Percentiles rank a stretch among this genome's conserved stretches.
These are phyloP conservation scores for Gymnoscelis rufifasciata DNA, from an alignment of 2,888 invertebrate species.

Conservation along the genomic window DNA sequence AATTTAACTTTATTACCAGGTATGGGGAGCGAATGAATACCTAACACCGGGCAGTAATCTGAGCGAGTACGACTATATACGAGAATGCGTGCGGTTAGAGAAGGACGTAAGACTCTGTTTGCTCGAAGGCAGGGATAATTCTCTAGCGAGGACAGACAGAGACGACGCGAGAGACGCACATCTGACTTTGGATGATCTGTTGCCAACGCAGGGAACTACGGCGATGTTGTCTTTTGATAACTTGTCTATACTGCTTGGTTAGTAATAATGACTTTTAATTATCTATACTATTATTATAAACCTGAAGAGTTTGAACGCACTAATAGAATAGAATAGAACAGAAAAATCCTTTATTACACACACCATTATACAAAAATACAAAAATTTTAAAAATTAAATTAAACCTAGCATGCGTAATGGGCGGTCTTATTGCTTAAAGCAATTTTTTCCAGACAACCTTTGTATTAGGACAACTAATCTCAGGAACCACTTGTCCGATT, in stretches of 20 bases:
- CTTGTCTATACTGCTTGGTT: constrained; percentile 81
- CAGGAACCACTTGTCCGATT: too few species aligned
- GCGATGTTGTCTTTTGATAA: constrained; percentile 89
- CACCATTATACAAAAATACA: too few species aligned
- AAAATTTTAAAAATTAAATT: too few species aligned
- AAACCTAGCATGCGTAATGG: too few species aligned
- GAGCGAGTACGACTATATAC: constrained; percentile 95
- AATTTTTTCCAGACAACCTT: too few species aligned
- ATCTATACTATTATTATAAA: too few species aligned
- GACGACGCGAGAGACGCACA: constrained; percentile 90
- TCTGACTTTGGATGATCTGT: constrained; percentile 86
- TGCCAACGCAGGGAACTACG: constrained; percentile 85
- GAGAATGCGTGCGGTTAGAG: constrained; percentile 95
- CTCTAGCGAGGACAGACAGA: constrained; percentile 86
- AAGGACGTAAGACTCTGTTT: constrained; percentile 87
- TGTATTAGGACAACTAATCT: too few species aligned
- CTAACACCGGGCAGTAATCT: constrained; percentile 89
- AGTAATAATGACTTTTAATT: not conserved
- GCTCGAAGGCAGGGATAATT: constrained; percentile 82
- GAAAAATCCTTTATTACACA: too few species aligned
- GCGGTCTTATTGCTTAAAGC: too few species aligned
- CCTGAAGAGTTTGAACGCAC: too few species aligned
- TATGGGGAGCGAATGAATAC: constrained; percentile 94
- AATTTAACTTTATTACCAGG: constrained; percentile 67
- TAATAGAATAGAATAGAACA: too few species aligned